Base-by-base conservation (phyloP, 92 coral and sea anemone genomes). In the Paramuricea clavata region DNA sequence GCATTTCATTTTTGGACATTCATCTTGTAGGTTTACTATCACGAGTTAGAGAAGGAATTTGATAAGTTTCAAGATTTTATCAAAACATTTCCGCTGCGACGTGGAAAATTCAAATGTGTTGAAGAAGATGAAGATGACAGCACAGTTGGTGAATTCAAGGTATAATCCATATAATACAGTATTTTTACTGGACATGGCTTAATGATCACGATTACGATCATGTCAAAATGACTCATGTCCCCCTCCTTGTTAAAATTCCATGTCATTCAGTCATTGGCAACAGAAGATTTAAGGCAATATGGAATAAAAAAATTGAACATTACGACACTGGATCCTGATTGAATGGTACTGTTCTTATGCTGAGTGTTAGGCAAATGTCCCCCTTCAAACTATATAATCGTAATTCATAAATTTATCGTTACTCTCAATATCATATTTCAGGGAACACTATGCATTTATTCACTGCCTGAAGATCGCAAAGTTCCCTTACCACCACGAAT, bases 81-180 rank as follows among this genome's bases (percentile, higher is more conserved):
- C 5, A 83, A 86, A 68, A 96, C 98, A 2, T 96, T 94, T 76
- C 80, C 91, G 0, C 85, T 96, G 19, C 91, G 93, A 43, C 94
- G 99, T 27, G 99, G 99, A 23, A 96, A 96, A 50, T 87, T 88
- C 35, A 94, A 94, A 69, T 83, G 89, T 1, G 90, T 80, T 8
- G 97, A 96, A 23, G 73, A 59, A 1, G 71, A 79, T 39, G 94
- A 91, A 26, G 89, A 91, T 34, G 94, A 94, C 21, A 84, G 94
- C 13, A 72, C 69, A 15, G 99, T 96, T 12, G 99, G 99, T 13
- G 99, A 96, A 74, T 96, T 93, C 28, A 96, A 96, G 98, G 99
- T 96, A 78, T 19, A 3, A 7, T 1, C 25, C 3, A 5, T 16
- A 23, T 30, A 10, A 15, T 28, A 25, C 6, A 6, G 7, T 67